Percentiles rank a stretch among this genome's conserved stretches.
These are phyloP conservation scores for Pseudomyrmex sp. DNA, from an alignment of 1,140 invertebrate genomes.

Conservation along the genomic window DNA sequence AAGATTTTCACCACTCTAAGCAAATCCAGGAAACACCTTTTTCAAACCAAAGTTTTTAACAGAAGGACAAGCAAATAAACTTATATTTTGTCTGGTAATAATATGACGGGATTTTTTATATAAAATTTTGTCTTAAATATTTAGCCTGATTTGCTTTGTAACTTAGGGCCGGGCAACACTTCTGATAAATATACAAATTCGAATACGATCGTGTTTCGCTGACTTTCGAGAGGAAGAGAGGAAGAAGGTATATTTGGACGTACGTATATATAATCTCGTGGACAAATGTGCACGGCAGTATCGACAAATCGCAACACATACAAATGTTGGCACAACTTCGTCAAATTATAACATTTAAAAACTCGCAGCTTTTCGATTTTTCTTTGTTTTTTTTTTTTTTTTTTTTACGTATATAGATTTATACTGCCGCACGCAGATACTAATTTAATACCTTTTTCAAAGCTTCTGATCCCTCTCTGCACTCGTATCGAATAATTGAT, in stretches of 20 bases:
- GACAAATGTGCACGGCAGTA: constrained; percentile 5
- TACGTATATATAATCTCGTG: background rate
- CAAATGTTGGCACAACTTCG: constrained; percentile 20
- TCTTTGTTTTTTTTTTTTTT: background rate
- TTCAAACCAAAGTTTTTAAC: no score
- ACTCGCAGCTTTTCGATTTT: constrained; percentile 24
- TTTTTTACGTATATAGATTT: constrained; percentile 24
- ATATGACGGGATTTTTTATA: no score
- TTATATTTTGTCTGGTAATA: no score
- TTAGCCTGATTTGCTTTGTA: no score
- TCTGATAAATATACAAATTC: constrained; percentile 37
- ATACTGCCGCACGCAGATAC: no score
- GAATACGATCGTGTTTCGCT: background rate
- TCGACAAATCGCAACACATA: constrained; percentile 13
- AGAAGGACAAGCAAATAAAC: no score
- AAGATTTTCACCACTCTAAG: no score
- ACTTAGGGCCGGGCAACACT: background rate
- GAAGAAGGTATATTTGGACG: constrained; percentile 14
- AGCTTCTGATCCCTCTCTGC: constrained; percentile 32
- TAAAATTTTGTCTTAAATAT: no score
- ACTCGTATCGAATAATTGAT: background rate
- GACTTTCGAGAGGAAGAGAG: constrained; percentile 37
- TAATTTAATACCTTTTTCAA: background rate
- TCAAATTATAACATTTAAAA: constrained; percentile 63
- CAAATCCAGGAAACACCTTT: no score